These are phyloP conservation scores for Eospalax fontanierii DNA, from an alignment of 2,797 vertebrate species.

Conservation along the genomic window DNA sequence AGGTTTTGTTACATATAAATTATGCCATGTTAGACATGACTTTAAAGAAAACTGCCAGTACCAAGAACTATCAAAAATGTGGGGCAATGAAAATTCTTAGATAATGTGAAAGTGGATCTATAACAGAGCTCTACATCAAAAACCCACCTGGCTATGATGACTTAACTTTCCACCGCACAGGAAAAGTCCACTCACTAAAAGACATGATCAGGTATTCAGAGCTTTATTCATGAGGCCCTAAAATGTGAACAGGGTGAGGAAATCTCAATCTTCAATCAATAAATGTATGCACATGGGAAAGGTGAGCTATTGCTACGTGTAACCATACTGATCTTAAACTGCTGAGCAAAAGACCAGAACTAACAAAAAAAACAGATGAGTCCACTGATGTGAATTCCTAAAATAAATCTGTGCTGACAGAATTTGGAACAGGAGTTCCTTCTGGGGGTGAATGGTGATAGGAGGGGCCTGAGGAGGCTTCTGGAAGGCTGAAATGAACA, in stretches of 20 bases:
- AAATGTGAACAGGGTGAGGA: background rate
- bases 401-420: background rate
- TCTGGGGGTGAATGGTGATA: background rate
- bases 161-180: background rate
- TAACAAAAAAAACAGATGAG: background rate
- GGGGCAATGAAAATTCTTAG: background rate
- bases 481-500: background rate
- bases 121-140: background rate
- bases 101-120: background rate
- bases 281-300: background rate
- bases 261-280: background rate
- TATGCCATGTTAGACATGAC: background rate
- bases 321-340: background rate
- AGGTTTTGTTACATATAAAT: background rate
- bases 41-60: background rate
- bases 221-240: conserved; percentile 7
- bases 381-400: background rate
- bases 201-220: background rate
- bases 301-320: background rate
- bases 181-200: background rate
- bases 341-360: conserved; percentile 1
- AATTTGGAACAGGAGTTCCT: background rate
- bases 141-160: background rate
- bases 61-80: background rate
- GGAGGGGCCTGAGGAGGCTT: background rate